A percentile compares a stretch with the other conserved stretches of the same genome.
phyloP scores from a whole-genome alignment of 2,797 vertebrate genomes.

The Fringilla coelebs region DNA sequence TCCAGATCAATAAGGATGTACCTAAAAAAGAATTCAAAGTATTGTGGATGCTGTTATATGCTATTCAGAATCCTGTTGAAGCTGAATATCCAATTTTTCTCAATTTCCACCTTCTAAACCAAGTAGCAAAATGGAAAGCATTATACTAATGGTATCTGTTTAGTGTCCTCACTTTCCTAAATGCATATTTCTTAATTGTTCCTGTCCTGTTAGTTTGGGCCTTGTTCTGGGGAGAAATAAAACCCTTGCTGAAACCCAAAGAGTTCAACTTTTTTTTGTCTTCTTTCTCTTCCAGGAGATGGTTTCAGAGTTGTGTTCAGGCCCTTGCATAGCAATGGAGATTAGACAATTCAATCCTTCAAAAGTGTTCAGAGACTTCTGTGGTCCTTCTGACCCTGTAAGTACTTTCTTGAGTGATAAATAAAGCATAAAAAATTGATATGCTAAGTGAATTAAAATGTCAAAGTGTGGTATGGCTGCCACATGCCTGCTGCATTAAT shows the following conservation, averaged over 20 bases:
- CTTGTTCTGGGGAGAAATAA: background rate
- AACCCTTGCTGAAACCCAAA: background rate
- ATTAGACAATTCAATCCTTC: slow-evolving; percentile 78
- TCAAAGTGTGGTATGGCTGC: background rate
- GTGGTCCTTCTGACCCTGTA: slow-evolving; percentile 93
- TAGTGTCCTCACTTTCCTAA: background rate
- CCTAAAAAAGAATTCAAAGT: background rate
- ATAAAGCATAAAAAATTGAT: background rate
- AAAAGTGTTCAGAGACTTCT: slow-evolving; percentile 88
- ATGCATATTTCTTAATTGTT: background rate
- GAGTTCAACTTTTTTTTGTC: background rate
- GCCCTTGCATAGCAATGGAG: slow-evolving; percentile 90
- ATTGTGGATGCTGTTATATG: background rate
- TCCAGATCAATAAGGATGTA: background rate
- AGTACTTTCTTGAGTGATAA: slow-evolving; percentile 71
- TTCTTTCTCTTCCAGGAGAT: slow-evolving; percentile 78
- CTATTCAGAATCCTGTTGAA: background rate
- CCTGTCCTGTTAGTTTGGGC: background rate
- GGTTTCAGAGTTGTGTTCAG: slow-evolving; percentile 89
- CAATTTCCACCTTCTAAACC: background rate
- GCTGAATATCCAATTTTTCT: background rate
- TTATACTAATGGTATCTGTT: background rate
- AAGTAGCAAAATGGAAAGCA: background rate
- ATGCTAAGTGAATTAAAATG: background rate
- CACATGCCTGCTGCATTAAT: background rate